A percentile compares a stretch with the other conserved stretches of the same genome.
Evolutionary conservation across 2,888 invertebrate genomes (phyloP).

Genomic region (Sinopyrophorus schimmeli): DNA sequence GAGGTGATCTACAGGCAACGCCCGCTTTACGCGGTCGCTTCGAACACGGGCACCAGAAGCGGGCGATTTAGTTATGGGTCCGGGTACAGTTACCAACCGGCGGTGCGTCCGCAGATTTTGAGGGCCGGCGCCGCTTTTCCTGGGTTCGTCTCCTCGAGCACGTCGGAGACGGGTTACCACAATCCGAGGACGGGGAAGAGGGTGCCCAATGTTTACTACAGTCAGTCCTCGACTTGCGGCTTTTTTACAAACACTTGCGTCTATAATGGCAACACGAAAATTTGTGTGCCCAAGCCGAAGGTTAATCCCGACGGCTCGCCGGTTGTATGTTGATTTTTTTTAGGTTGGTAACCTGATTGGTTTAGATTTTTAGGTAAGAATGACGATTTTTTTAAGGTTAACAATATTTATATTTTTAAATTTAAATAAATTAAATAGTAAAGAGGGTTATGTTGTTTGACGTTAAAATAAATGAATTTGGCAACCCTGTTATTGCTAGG

Average conservation of each 20-base stretch:
- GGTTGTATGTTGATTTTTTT: constrained; percentile 67
- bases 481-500: too few species aligned
- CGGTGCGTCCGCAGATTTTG: constrained; percentile 46
- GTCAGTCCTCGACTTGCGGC: constrained; percentile 85
- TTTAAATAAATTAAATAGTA: too few species aligned
- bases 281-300: constrained; percentile 80
- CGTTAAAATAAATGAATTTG: too few species aligned
- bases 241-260: constrained; percentile 86
- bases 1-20: constrained; percentile 46
- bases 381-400: too few species aligned
- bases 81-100: constrained; percentile 50
- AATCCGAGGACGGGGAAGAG: constrained; percentile 66
- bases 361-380: too few species aligned
- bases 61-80: constrained; percentile 48
- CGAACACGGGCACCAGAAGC: constrained; percentile 46
- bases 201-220: constrained; percentile 78
- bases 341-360: too few species aligned
- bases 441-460: too few species aligned
- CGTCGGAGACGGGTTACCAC: constrained; percentile 73
- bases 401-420: too few species aligned
- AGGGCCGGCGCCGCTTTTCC: constrained; percentile 57
- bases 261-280: constrained; percentile 76
- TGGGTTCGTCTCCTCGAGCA: constrained; percentile 77
- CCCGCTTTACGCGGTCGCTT: constrained; percentile 49
- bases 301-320: constrained; percentile 75